A percentile compares a stretch with the other conserved stretches of the same genome.
These are phyloP conservation scores for Oscheius onirici DNA, from an alignment of 2,888 invertebrate species.

Conservation along the genomic window DNA sequence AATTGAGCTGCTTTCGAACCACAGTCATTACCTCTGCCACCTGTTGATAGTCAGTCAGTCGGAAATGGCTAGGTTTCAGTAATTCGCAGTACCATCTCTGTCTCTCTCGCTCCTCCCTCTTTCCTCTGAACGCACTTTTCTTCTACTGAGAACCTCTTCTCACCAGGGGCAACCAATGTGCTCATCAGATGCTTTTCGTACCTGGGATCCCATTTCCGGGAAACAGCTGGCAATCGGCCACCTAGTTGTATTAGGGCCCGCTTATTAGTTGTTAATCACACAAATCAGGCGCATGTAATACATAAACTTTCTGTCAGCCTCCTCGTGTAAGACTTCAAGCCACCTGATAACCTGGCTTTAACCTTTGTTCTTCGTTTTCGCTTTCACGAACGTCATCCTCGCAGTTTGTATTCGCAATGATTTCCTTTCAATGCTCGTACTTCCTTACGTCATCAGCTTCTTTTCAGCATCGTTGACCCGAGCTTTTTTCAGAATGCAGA, in stretches of 20 bases:
- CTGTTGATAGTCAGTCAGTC: constrained; percentile 11
- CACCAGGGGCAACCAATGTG: constrained; percentile 3
- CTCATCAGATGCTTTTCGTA: background rate
- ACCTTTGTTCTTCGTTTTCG: background rate
- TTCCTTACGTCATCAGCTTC: background rate
- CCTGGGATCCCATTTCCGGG: background rate
- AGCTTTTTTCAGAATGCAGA: constrained; percentile 6
- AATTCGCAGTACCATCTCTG: background rate
- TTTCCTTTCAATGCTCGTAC: background rate
- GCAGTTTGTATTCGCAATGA: background rate
- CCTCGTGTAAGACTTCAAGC: background rate
- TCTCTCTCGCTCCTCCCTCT: background rate
- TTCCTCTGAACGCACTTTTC: background rate
- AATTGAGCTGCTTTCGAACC: background rate
- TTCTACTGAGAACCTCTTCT: background rate
- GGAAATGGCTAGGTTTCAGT: background rate
- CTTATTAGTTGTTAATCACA: background rate
- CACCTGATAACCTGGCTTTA: background rate
- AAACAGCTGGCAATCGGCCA: constrained; percentile 8
- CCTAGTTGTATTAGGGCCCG: background rate
- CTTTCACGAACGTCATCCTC: background rate
- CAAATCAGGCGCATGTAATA: background rate
- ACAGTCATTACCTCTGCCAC: constrained; percentile 7
- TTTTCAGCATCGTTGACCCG: background rate
- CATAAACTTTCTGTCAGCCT: background rate